phyloP scores from a whole-genome alignment of 2,797 vertebrate species.

The Danionella dracula region DNA sequence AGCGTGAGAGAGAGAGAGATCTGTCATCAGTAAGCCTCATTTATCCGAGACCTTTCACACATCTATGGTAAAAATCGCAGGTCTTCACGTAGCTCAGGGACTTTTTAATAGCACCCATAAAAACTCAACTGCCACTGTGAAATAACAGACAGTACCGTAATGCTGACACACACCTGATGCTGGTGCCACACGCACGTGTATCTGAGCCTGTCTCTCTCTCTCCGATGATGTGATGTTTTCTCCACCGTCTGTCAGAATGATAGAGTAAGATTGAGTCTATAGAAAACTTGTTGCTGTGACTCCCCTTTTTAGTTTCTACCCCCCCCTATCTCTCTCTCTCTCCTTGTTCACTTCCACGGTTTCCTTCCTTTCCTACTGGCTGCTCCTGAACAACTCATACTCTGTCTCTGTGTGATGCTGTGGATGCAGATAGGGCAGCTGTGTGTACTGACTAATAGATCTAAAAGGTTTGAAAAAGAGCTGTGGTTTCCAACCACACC shows the following conservation, averaged over 20 bases:
- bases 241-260: neutral
- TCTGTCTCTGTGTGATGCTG: neutral
- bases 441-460: constrained; percentile 15
- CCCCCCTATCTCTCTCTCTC: constrained; percentile 16
- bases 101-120: constrained; percentile 13
- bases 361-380: constrained; percentile 33
- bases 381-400: constrained; percentile 6
- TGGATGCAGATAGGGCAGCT: constrained; percentile 21
- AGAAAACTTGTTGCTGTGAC: constrained; percentile 4
- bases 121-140: neutral
- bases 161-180: constrained; percentile 35
- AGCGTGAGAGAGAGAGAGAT: neutral
- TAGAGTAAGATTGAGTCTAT: neutral
- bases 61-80: constrained; percentile 18
- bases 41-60: constrained; percentile 24
- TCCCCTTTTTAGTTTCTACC: neutral
- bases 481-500: constrained; percentile 9
- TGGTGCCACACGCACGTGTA: neutral
- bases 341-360: constrained; percentile 22
- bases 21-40: neutral
- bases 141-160: constrained; percentile 2
- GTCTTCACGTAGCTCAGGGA: neutral
- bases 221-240: neutral
- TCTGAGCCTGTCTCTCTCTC: neutral
- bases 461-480: constrained; percentile 1